Base-by-base conservation (phyloP, 2,888 invertebrate genomes). In the Aleiodes testaceus region DNA sequence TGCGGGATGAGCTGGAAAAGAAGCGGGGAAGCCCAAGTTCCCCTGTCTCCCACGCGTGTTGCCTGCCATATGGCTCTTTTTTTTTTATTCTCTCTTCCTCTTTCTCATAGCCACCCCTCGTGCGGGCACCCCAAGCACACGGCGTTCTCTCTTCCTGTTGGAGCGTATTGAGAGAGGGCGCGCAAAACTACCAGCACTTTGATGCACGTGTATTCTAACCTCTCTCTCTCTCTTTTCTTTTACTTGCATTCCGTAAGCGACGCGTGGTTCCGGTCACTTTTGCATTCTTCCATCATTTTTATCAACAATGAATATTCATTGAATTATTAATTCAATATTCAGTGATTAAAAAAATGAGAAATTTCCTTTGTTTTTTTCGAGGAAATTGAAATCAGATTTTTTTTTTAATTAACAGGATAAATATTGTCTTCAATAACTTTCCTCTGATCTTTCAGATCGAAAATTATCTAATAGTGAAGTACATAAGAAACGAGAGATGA, bases 11-110 rank as follows among this genome's bases (percentile, higher is more conserved):
- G 76, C 73, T 14, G 47, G 47, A 16, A 14, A 47, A 20, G 44
- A 77, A 79, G 76, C 76, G 80, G 80, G 80, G 77, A 80, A 78
- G 72, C 72, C 66, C 75, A 78, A 77, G 76, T 79, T 74, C 77
- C 79, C 79, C 66, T 73, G 75, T 81, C 85, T 83, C 80, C 80
- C 81, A 81, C 82, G 81, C 79, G 76, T 78, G 78, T 80, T 83
- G 82, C 80, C 79, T 79, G 81, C 84, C 84, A 85, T 85, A 85
- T 85, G 84, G 82, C 80, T 79, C 79, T 79, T 81, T 79, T 80
- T 78, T 42, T 69, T 66, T 53, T 64, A 30, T 49, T 68, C 75
- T 63, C 47, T 47, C 63, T 61, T 52, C 64, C 36, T 55, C 26
- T 36, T 63, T 20, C 44, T 61, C 61, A 69, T 71, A 67, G 69